Evolutionary conservation across 1,140 invertebrate species (phyloP), one percentile per base, ranked within the genome.

Genomic region (Scaptodrosophila lebanonensis): DNA sequence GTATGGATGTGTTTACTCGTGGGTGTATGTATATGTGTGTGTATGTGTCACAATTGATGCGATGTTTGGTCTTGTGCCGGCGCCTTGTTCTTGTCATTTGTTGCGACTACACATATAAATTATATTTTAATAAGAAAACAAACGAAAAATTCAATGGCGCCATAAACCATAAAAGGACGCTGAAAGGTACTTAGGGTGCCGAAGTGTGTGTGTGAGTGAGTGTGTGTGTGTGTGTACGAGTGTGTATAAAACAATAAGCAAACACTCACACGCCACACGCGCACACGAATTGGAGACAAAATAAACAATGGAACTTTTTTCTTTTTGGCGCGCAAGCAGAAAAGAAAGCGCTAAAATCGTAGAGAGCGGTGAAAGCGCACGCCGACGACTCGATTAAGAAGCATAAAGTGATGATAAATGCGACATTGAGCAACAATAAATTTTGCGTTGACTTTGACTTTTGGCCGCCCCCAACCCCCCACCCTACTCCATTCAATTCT

Each of bases 361-460:
- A 57, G 66, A 52, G n/a, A n/a, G n/a, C n/a, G n/a, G n/a, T n/a
- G 32, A 57, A 57, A 66, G 44, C 61, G 51, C 40, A 52, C 43
- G 47, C 22, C 47, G 49, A 51, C 42, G 75, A 65, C 60, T 82
- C 73, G 73, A 79, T 79, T 79, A 79, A 79, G 73, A 82, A 82
- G 75, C 73, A 79, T 83, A 82, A 82, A 82, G 75, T 82, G 75
- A 82, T 82, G 75, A 82, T 82, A 82, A 82, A 82, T 82, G 75
- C 75, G 75, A 82, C 75, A 82, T 82, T 82, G 75, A 82, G 75
- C 69, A 82, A 82, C 75, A 82, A 82, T 82, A 82, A 82, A 82
- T 82, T 65, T 29, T 11, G 52, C 42, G 32, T 49, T 65, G 40
- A 35, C 40, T 50, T 36, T 45, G 47, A 18, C 47, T 6, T 49